Evolutionary conservation across 30 jellyfish, hydroid and myxozoan species (phyloP), one percentile per base, ranked within the genome.

Genomic region (Aurelia aurita): DNA sequence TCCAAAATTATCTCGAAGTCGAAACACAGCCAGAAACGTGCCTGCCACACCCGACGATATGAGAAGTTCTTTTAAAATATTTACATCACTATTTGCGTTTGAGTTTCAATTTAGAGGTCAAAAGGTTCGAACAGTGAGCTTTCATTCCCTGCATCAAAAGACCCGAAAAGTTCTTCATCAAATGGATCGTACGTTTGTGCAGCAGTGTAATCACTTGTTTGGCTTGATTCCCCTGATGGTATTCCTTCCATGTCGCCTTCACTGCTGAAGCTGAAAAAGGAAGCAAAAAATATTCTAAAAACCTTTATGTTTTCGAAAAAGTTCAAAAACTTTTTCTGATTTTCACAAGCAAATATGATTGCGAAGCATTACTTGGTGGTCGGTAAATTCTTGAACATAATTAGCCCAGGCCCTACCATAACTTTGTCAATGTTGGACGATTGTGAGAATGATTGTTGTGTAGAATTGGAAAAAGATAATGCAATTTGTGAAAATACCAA

Each of bases 141-240:
- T 20, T 64, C 57, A 47, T 43, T 67, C 3, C 49, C 85, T 61
- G 80, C 14, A 18, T 26, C 55, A 26, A 81, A 66, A n/a, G 29
- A 64, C 39, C 85, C 85, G 59, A 81, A 81, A 5, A 81, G 61
- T 21, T 81, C 91, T 57, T 81, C 61, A 68, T 81, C 91, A 81
- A 81, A 81, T 9, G 76, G 21, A 73, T 46, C 63, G 23, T 81
- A 61, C 20, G 3, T 45, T 25, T 66, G 90, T 43, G 70, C 27
- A 12, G 69, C 16, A 0, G 64, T 73, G 49, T 21, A 29, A 49
- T 81, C 85, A 31, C 84, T 81, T 20, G 77, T 70, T 45, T 81
- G 91, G 76, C 91, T 81, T 27, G 84, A 68, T 21, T 31, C 61
- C 7, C 62, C 78, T 11, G 91, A 67, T 14, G 80, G 58, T 35